Percentiles rank a stretch among this genome's conserved stretches.
These are phyloP conservation scores for Emydura subglobosa DNA, from an alignment of 2,113 vertebrate genomes.

Conservation along the genomic window DNA sequence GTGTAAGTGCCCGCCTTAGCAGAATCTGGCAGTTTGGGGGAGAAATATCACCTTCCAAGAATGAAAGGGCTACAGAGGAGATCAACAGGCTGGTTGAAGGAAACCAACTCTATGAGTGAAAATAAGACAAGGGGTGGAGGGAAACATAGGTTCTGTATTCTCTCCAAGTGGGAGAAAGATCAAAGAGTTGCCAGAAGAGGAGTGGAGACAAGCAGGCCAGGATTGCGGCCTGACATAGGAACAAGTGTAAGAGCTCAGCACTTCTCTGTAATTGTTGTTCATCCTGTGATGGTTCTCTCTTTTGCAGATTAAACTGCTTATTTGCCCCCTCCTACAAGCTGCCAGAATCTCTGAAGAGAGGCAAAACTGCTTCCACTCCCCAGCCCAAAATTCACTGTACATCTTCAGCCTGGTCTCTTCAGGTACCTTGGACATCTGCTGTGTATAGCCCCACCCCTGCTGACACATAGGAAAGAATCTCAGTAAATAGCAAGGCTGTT, in stretches of 20 bases:
- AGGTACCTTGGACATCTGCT: neutral
- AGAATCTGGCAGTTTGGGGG: neutral
- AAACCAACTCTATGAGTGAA: neutral
- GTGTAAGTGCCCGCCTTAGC: no score
- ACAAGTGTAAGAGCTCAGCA: neutral
- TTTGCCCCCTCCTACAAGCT: neutral
- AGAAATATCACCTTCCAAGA: neutral
- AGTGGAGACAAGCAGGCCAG: neutral
- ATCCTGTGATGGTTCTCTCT: neutral
- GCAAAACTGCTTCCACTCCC: neutral
- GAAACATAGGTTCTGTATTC: neutral
- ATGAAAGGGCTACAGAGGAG: neutral
- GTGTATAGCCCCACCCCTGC: neutral
- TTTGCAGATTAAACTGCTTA: neutral
- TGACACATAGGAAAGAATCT: neutral
- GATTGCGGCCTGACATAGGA: neutral
- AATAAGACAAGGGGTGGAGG: neutral
- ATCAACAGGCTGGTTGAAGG: neutral
- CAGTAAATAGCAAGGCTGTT: neutral
- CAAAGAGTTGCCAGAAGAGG: neutral
- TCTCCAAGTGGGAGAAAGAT: neutral
- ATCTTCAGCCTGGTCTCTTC: neutral
- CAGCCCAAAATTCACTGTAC: neutral
- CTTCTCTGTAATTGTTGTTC: neutral
- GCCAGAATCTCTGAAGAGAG: neutral